These are phyloP conservation scores for Esperia sulphurella DNA, from an alignment of 2,888 invertebrate genomes.

Conservation along the genomic window DNA sequence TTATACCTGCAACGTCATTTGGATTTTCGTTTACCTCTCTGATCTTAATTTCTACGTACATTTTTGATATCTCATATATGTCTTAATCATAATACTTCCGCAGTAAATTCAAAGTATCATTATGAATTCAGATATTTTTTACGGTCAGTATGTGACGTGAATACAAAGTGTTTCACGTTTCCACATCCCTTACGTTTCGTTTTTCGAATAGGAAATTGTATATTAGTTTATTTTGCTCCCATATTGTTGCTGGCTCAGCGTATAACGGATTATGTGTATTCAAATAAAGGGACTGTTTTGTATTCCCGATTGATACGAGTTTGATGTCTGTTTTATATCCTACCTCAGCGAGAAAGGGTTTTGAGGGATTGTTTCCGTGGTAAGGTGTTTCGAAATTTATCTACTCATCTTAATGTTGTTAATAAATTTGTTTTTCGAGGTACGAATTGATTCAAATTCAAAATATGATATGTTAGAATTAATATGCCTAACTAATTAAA, in stretches of 20 bases:
- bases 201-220: slow-evolving; percentile 11
- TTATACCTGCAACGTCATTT: too few species aligned
- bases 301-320: slow-evolving; percentile 9
- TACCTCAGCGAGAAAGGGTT: not conserved
- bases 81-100: not conserved
- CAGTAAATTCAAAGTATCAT: slow-evolving; percentile 16
- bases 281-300: slow-evolving; percentile 19
- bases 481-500: too few species aligned
- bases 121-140: slow-evolving; percentile 32
- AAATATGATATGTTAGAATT: too few species aligned
- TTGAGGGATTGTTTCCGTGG: not conserved
- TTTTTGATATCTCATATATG: too few species aligned
- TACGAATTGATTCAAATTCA: too few species aligned
- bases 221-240: slow-evolving; percentile 8
- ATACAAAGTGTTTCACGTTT: slow-evolving; percentile 27
- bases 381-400: too few species aligned
- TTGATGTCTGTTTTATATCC: slow-evolving; percentile 8
- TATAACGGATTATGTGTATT: slow-evolving; percentile 14
- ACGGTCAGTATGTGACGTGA: slow-evolving; percentile 21
- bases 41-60: too few species aligned
- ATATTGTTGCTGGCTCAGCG: slow-evolving; percentile 1
- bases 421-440: too few species aligned
- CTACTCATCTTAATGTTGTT: not conserved
- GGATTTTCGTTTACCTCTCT: too few species aligned
- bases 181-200: slow-evolving; percentile 24